Base-by-base conservation (phyloP, 2,888 invertebrate genomes). In the Drosophila neotestacea region DNA sequence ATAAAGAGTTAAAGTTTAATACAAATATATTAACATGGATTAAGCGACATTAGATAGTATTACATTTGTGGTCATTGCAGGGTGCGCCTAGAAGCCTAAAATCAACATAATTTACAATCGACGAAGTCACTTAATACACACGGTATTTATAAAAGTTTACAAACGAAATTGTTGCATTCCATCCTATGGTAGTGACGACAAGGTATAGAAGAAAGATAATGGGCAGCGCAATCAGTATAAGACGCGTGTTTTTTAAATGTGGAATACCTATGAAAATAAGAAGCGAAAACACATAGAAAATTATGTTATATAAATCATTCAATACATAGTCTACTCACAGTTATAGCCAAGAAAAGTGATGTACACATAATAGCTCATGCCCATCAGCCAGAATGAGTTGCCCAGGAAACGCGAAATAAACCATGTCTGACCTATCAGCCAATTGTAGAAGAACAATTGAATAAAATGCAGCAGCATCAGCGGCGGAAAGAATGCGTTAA, bases 401-500 rank as follows among this genome's bases (percentile, higher is more conserved):
- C 98, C 98, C 77, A 99, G 93, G 48, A 99, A 93, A 73, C 96
- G 94, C 0, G 98, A 96, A 28, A 98, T 92, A 90, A 97, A 96
- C 91, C 95, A 95, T 44, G 95, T 95, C 77, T 95, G 94, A 81
- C 95, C 95, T 63, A 98, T 95, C 27, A 98, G 93, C 92, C 97
- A 95, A 91, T 96, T 95, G 92, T 96, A 98, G 72, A 99, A 95
- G 81, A 98, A 95, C 59, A 99, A 94, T 91, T 98, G 97, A 85
- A 99, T 95, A 85, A 98, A 96, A 92, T 99, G 99, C 62, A 99
- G 94, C 81, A 99, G 94, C 76, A 98, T 96, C 13, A 99, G 94
- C 1, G 98, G 96, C n/a, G 99, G 99, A 93, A 99, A 99, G 93
- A 98, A 98, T 4, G 99, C 99, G 93, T 99, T 99, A 85, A 99